Evolutionary conservation across 2,113 vertebrate species (phyloP).

Genomic region (Carettochelys insculpta): DNA sequence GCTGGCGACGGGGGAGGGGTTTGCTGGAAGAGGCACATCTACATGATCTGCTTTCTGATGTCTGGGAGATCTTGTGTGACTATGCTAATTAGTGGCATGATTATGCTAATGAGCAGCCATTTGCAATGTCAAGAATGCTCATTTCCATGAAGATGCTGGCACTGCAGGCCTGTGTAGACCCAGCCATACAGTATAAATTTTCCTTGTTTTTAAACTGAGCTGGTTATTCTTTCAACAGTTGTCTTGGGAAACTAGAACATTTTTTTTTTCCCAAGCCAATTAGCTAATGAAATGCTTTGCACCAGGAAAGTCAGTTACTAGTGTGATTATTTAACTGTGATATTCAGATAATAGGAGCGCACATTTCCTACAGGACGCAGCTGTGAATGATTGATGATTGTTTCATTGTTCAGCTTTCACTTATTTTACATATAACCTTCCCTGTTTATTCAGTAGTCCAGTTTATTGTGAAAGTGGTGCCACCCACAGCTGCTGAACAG

Average conservation of each 20-base stretch:
- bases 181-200: background rate
- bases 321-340: conserved; percentile 32
- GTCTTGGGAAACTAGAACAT: background rate
- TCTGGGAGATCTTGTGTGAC: too few species aligned
- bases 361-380: conserved; percentile 78
- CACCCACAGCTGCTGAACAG: conserved; percentile 69
- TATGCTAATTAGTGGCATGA: too few species aligned
- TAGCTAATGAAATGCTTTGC: conserved; percentile 30
- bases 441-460: conserved; percentile 46
- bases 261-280: background rate
- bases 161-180: too few species aligned
- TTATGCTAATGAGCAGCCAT: too few species aligned
- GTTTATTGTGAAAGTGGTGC: conserved; percentile 60
- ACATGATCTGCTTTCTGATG: too few species aligned
- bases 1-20: too few species aligned
- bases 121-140: too few species aligned
- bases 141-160: too few species aligned
- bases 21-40: too few species aligned
- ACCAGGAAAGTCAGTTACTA: conserved; percentile 36
- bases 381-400: conserved; percentile 71
- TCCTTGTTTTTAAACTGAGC: background rate
- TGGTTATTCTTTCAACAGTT: background rate
- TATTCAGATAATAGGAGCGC: conserved; percentile 56
- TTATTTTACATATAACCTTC: conserved; percentile 72
- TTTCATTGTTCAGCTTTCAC: conserved; percentile 74